phyloP scores from a whole-genome alignment of 2,113 vertebrate genomes.

The Saimiri boliviensis region DNA sequence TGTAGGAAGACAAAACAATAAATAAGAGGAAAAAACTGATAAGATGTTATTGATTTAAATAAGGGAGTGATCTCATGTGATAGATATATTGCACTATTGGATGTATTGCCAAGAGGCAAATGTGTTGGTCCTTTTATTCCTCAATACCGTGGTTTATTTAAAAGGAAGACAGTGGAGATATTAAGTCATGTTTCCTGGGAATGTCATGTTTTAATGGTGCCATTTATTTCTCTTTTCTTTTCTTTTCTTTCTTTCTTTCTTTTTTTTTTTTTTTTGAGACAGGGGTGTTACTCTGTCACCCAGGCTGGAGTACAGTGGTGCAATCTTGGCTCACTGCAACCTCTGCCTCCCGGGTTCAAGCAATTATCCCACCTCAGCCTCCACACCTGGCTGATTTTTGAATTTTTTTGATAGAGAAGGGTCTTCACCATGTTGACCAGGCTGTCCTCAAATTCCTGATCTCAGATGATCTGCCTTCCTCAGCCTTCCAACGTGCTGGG shows the following conservation, averaged over 20 bases:
- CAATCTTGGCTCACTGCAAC: too few species aligned
- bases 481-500: too few species aligned
- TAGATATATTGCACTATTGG: background rate
- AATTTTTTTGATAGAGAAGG: too few species aligned
- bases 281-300: too few species aligned
- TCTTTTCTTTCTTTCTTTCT: fast-evolving
- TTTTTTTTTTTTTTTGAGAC: too few species aligned
- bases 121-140: background rate
- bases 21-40: conserved; percentile 3
- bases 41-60: background rate
- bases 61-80: background rate
- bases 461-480: too few species aligned
- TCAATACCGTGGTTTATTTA: background rate
- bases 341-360: too few species aligned
- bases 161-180: background rate
- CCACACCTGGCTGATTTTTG: too few species aligned
- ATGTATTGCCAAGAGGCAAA: background rate
- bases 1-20: background rate
- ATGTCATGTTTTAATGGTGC: background rate
- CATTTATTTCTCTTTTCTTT: background rate
- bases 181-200: background rate
- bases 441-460: too few species aligned
- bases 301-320: too few species aligned
- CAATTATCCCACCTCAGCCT: too few species aligned
- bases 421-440: too few species aligned